Evolutionary conservation across 2,797 vertebrate genomes (phyloP), one percentile per base, ranked within the genome.

Genomic region (Octomys mimax): DNA sequence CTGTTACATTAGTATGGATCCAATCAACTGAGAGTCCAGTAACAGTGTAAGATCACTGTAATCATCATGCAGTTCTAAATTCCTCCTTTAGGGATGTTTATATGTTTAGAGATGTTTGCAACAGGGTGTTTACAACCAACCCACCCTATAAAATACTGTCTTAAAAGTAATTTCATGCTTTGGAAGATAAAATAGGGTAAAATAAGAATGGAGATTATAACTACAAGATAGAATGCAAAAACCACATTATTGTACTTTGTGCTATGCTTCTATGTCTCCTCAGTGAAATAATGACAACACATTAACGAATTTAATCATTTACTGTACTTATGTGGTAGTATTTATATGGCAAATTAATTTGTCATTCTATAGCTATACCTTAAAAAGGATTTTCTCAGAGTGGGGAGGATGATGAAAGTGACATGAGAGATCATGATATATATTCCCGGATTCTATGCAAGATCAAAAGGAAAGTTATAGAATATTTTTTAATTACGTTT

Each of bases 11-110:
- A 36, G 21, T 52, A 33, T 57, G 24, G 92, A 28, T 87, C 59
- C 52, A 82, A 33, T 42, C 54, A 83, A 52, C 75, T 88, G 54
- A 75, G 28, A 89, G 26, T 33, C 87, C 36, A 78, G 33, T 71
- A 71, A 95, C 86, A 93, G 57, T 95, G 3, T 85, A 94, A 68
- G 59, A 64, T 85, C 91, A 49, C 61, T 71, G 5, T 2, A 86
- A 33, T 71, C 33, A 86, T 54, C 49, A 36, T 39, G 10, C 33
- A 86, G 61, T 82, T 87, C 16, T 79, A 79, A 92, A 87, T 61
- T 87, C 4, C 12, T 75, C 26, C 78, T 86, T 81, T 78, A 94
- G 78, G 86, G 89, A 54, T 89, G 24, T 66, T 94, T 68, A 24
- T 18, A 16, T 66, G 11, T 86, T 81, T 86, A 94, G 71, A 83